These are phyloP conservation scores for Hexactinellida sp. DNA, from an alignment of 37 sponge, comb jelly and placozoan genomes.

Conservation along the genomic window DNA sequence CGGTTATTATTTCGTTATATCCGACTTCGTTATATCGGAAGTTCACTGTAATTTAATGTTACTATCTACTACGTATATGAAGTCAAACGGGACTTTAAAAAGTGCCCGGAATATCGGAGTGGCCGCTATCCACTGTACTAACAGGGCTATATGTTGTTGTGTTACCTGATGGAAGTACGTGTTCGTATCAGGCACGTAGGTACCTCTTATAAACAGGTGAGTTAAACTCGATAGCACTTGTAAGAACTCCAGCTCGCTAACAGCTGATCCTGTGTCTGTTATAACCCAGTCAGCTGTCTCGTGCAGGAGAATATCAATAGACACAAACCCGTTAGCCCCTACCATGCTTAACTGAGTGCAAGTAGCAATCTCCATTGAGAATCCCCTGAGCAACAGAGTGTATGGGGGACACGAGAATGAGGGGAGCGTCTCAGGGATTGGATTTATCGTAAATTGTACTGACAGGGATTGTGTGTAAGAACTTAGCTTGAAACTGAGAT, in stretches of 20 bases:
- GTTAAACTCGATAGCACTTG: constrained; percentile 21
- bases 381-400: constrained; percentile 22
- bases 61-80: too few species aligned
- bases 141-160: too few species aligned
- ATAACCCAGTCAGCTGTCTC: constrained; percentile 30
- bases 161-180: constrained; percentile 5
- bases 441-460: background rate
- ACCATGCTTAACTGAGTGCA: background rate
- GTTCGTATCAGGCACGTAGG: background rate
- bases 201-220: constrained; percentile 22
- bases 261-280: background rate
- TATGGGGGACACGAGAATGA: constrained; percentile 5
- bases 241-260: constrained; percentile 19
- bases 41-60: too few species aligned
- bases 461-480: constrained; percentile 39
- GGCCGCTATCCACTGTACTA: too few species aligned
- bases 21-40: too few species aligned
- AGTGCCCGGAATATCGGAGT: too few species aligned
- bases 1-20: too few species aligned
- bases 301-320: constrained; percentile 23
- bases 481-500: constrained; percentile 36
- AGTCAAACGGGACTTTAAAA: too few species aligned
- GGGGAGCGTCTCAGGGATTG: background rate
- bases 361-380: background rate
- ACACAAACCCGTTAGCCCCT: background rate